These are phyloP conservation scores for Siderastrea siderea DNA, from an alignment of 92 coral and sea anemone species.

Conservation along the genomic window DNA sequence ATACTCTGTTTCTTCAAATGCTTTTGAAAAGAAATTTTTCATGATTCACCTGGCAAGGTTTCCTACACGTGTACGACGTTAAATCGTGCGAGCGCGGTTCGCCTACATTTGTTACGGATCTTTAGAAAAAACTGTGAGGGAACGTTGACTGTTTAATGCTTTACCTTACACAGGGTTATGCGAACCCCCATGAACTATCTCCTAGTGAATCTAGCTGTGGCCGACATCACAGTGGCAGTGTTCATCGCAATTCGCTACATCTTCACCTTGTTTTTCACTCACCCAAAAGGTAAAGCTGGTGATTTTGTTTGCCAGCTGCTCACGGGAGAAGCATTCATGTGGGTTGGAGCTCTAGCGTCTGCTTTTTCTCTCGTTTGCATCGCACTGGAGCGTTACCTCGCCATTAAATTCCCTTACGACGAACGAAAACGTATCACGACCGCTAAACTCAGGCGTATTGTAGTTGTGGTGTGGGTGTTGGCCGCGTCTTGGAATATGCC, in stretches of 20 bases:
- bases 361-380: conserved; percentile 65
- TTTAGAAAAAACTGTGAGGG: too few species aligned
- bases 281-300: conserved; percentile 56
- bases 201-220: conserved; percentile 33
- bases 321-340: conserved; percentile 68
- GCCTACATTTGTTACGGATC: too few species aligned
- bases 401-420: conserved; percentile 62
- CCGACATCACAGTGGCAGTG: conserved; percentile 44
- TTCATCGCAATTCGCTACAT: conserved; percentile 59
- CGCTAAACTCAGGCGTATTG: conserved; percentile 42
- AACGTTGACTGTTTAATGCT: too few species aligned
- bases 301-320: conserved; percentile 60
- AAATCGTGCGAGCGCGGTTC: too few species aligned
- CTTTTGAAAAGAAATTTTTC: too few species aligned
- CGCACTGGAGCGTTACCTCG: conserved; percentile 68
- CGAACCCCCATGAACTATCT: conserved; percentile 55
- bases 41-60: too few species aligned
- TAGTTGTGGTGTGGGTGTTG: conserved; percentile 39
- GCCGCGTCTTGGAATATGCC: conserved; percentile 63
- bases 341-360: conserved; percentile 69
- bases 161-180: conserved; percentile 15
- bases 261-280: conserved; percentile 44
- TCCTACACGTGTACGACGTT: too few species aligned
- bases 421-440: conserved; percentile 38
- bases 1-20: too few species aligned